Conservation (phyloP, 1,140 invertebrate genomes). For the Drosophila melanogaster region Release_6_plus_ISO1_MT NT_037436.4:21172001-21172500, state of each 20-base stretch:
- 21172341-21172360: not conserved
- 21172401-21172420: too few relatives aligned
- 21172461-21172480: too few relatives aligned
- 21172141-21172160: slow-evolving; percentile 43
- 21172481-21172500: too few relatives aligned
- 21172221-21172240: slow-evolving; percentile 47
- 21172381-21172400: too few relatives aligned
- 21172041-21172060: not conserved
- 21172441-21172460: too few relatives aligned
- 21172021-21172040: slow-evolving; percentile 23
- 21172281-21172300: not conserved
- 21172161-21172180: slow-evolving; percentile 56
- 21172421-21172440: too few relatives aligned
- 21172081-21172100: slow-evolving; percentile 52
- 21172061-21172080: slow-evolving; percentile 37
- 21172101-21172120: slow-evolving; percentile 66
- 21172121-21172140: slow-evolving; percentile 57
- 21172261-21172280: slow-evolving; percentile 36
- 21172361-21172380: not conserved
- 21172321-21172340: not conserved
- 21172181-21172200: slow-evolving; percentile 30
- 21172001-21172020: slow-evolving; percentile 5
- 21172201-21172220: slow-evolving; percentile 63
- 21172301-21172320: slow-evolving; percentile 6
- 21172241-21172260: slow-evolving; percentile 27